Evolutionary conservation across 2,888 invertebrate genomes (phyloP).

Genomic region (Mimumesa dahlbomi): DNA sequence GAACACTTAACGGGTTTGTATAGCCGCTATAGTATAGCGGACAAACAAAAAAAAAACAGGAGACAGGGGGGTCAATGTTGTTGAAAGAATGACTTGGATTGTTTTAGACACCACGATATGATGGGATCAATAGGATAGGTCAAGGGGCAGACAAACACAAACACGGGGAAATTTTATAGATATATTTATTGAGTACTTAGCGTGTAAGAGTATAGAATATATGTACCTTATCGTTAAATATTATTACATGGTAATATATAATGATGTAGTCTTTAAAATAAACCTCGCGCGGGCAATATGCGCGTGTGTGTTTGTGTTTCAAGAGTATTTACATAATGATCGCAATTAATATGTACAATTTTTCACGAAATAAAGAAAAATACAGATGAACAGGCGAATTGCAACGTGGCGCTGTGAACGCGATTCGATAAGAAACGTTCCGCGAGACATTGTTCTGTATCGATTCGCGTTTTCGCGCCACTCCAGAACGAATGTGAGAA

Average conservation of each 20-base stretch:
- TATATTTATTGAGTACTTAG: constrained; percentile 80
- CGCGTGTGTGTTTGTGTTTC: constrained; percentile 53
- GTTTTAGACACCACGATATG: constrained; percentile 68
- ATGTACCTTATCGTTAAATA: constrained; percentile 76
- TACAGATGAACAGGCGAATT: constrained; percentile 60
- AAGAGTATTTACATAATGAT: constrained; percentile 76
- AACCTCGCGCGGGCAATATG: constrained; percentile 66
- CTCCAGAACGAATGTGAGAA: constrained; percentile 39
- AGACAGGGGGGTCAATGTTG: neutral
- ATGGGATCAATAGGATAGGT: constrained; percentile 65
- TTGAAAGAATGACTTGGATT: constrained; percentile 17
- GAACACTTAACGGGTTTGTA: constrained; percentile 41
- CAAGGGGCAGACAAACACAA: constrained; percentile 75
- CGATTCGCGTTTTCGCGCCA: constrained; percentile 35
- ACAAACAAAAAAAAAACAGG: neutral
- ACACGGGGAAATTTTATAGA: constrained; percentile 79
- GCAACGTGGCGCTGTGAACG: constrained; percentile 32
- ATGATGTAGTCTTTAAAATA: constrained; percentile 74
- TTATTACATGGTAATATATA: constrained; percentile 75
- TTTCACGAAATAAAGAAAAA: constrained; percentile 49
- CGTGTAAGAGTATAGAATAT: constrained; percentile 80
- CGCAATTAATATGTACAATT: constrained; percentile 76
- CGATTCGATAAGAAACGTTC: constrained; percentile 26
- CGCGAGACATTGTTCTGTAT: constrained; percentile 9
- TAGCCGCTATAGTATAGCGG: neutral